These are phyloP conservation scores for Cephus runcator DNA, from an alignment of 2,888 invertebrate genomes.

Conservation along the genomic window DNA sequence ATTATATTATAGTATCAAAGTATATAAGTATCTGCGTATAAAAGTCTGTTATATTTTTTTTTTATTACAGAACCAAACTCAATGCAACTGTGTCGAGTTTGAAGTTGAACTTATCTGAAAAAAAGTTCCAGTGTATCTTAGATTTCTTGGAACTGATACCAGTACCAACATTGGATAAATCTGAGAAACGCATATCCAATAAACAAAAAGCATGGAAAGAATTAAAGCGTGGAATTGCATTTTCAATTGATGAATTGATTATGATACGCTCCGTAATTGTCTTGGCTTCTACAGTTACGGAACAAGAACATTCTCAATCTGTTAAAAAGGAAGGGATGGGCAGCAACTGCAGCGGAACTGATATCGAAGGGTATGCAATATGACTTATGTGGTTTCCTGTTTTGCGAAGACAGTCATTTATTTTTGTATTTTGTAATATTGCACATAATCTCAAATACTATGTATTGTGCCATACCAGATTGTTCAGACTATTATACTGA, in stretches of 20 bases:
- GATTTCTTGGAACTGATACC: slow-evolving; percentile 72
- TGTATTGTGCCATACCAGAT: too few relatives aligned
- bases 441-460: background rate
- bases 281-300: slow-evolving; percentile 45
- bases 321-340: slow-evolving; percentile 9
- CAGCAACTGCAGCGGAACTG: slow-evolving; percentile 34
- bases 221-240: background rate
- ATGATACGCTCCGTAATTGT: slow-evolving; percentile 46
- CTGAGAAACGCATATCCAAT: slow-evolving; percentile 19
- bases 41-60: slow-evolving; percentile 25
- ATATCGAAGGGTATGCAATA: slow-evolving; percentile 46
- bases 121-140: slow-evolving; percentile 73
- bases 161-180: slow-evolving; percentile 48
- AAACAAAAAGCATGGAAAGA: background rate
- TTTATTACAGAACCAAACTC: slow-evolving; percentile 74
- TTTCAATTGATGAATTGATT: slow-evolving; percentile 36
- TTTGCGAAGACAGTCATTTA: too few relatives aligned
- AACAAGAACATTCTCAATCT: slow-evolving; percentile 37
- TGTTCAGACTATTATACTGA: too few relatives aligned
- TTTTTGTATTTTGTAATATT: background rate
- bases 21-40: background rate
- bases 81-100: slow-evolving; percentile 78
- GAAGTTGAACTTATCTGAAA: slow-evolving; percentile 81
- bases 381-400: too few relatives aligned
- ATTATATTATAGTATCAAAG: background rate